Evolutionary conservation across 35 echinoderm and acorn worm genomes (phyloP).

Genomic region (Ophioderma brevispina): DNA sequence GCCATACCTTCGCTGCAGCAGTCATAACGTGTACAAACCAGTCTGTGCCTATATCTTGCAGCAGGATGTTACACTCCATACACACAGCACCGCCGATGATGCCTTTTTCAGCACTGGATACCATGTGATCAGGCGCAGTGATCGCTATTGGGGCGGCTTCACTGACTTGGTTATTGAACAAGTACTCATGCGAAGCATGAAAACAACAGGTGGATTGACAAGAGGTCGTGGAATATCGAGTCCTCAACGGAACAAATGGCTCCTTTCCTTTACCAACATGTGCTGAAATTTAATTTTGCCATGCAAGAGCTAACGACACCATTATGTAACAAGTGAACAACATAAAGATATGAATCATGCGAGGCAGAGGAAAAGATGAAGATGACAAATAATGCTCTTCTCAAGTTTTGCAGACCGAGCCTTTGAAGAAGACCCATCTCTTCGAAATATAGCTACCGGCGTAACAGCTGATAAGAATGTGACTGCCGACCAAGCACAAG

Average conservation of each 20-base stretch:
- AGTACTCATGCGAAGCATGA: constrained; percentile 70
- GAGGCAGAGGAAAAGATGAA: constrained; percentile 6
- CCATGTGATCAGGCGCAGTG: constrained; percentile 38
- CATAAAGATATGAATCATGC: constrained; percentile 37
- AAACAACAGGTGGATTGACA: constrained; percentile 63
- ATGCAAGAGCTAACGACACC: constrained; percentile 60
- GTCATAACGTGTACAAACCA: constrained; percentile 62
- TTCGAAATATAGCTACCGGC: constrained; percentile 60
- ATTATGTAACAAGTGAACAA: constrained; percentile 47
- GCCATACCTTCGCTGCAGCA: constrained; percentile 55
- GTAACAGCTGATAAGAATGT: constrained; percentile 41
- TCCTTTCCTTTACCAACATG: constrained; percentile 15
- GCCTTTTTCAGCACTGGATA: constrained; percentile 32
- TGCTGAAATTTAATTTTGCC: constrained; percentile 58
- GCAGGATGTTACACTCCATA: constrained; percentile 16
- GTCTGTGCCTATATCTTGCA: constrained; percentile 62
- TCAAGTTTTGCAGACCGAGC: constrained; percentile 36
- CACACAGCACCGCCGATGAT: constrained; percentile 50
- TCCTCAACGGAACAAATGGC: constrained; percentile 24
- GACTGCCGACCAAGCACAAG: constrained; percentile 53
- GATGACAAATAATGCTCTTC: constrained; percentile 1
- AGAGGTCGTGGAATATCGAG: constrained; percentile 56
- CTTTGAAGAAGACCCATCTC: constrained; percentile 23
- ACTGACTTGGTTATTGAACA: constrained; percentile 68
- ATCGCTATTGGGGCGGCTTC: constrained; percentile 64